phyloP scores from a whole-genome alignment of 1,140 invertebrate species.

The Babylonia areolata region DNA sequence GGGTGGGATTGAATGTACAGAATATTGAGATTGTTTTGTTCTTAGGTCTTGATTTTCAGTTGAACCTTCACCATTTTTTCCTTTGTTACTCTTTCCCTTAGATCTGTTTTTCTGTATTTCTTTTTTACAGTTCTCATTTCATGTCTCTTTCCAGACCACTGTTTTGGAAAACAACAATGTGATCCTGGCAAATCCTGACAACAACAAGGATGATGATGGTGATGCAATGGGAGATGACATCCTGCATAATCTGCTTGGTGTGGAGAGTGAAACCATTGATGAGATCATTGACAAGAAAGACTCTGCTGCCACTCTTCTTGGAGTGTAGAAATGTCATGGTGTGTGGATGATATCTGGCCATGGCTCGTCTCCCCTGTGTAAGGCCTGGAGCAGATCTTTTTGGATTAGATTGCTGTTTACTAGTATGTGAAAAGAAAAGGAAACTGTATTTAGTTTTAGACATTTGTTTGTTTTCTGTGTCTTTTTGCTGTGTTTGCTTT shows the following conservation, averaged over 20 bases:
- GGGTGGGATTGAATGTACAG: too few species aligned
- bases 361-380: not conserved
- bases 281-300: constrained; percentile 88
- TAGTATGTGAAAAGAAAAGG: not conserved
- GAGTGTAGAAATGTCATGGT: constrained; percentile 3
- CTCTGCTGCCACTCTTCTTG: constrained; percentile 79
- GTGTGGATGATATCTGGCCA: not conserved
- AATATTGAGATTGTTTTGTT: too few species aligned
- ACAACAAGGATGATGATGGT: not conserved
- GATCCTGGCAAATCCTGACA: not conserved
- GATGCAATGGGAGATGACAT: constrained; percentile 81
- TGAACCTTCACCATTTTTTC: too few species aligned
- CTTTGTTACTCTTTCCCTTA: too few species aligned
- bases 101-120: too few species aligned
- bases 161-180: constrained; percentile 14
- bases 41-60: too few species aligned
- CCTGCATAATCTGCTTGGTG: constrained; percentile 91
- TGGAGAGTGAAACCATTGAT: constrained; percentile 90
- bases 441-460: too few species aligned
- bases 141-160: constrained; percentile 21
- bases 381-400: not conserved
- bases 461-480: too few species aligned
- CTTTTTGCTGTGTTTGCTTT: not conserved
- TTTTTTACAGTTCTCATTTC: too few species aligned
- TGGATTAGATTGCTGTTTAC: too few species aligned